Percentiles rank a stretch among this genome's conserved stretches.
phyloP scores from a whole-genome alignment of 2,797 vertebrate genomes.

The Gymnothorax javanicus region DNA sequence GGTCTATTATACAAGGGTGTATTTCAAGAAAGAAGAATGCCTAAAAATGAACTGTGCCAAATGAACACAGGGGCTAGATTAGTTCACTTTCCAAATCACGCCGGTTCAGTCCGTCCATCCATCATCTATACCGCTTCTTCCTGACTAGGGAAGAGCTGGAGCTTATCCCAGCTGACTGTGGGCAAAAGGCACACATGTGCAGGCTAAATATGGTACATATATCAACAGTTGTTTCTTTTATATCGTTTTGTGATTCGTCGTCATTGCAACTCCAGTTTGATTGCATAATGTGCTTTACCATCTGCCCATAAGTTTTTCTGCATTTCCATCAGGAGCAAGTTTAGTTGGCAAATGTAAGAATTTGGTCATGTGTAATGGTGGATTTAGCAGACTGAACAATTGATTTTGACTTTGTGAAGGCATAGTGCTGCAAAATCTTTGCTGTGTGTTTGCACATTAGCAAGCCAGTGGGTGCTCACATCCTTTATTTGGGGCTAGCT shows the following conservation, averaged over 20 bases:
- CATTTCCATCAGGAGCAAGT: not conserved
- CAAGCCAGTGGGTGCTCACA: not conserved
- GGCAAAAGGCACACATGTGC: too few species aligned
- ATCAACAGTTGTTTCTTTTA: too few species aligned
- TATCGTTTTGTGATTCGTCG: not conserved
- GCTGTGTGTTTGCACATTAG: not conserved
- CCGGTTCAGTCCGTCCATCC: too few species aligned
- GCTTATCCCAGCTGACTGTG: too few species aligned
- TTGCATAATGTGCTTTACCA: not conserved
- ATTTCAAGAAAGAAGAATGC: too few species aligned
- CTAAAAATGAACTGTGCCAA: not conserved
- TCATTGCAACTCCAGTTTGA: not conserved
- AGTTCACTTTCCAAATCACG: not conserved
- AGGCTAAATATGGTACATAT: too few species aligned
- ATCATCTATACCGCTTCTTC: too few species aligned
- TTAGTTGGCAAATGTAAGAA: not conserved
- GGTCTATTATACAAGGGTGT: not conserved
- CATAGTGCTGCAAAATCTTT: not conserved
- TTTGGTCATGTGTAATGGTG: not conserved
- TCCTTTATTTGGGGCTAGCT: not conserved
- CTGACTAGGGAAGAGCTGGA: too few species aligned
- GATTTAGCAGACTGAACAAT: not conserved
- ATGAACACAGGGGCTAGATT: not conserved
- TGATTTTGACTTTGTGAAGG: not conserved
- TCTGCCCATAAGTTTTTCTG: not conserved